Base-by-base conservation (phyloP, 2,113 vertebrate species). In the Tupaia chinensis region DNA sequence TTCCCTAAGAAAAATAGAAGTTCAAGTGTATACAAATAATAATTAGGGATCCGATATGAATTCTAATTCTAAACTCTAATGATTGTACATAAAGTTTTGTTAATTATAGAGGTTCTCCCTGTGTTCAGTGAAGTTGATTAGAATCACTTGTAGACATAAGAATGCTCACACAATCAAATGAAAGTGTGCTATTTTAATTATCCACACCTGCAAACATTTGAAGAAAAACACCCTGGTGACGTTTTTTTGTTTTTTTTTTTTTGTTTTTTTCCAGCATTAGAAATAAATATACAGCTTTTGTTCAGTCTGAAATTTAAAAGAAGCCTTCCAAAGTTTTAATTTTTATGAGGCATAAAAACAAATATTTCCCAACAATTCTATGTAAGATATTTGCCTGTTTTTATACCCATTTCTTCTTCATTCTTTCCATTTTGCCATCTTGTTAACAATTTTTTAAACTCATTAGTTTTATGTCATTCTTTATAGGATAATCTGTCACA, bases 161-260 rank as follows among this genome's bases (percentile, higher is more conserved):
- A 96, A 93, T 22, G 89, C 95, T 98, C 79, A 63, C 94, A 95
- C 96, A 98, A 98, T 98, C 98, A 98, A 97, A 98, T 78, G 80
- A 81, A 97, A 83, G 96, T 92, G 15, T 97, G 82, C 0, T 72
- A 87, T 98, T 98, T 97, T 97, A 98, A 98, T 98, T 98, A 98
- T 96, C 97, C 96, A 96, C 97, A 98, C 98, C 98, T 98, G 98
- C 96, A 98, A 97, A 97, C 89, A 97, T 97, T 98, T 73, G 82
- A 96, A 97, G 86, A 87, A 78, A 90, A 95, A 98, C 91, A 97
- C 94, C 53, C 91, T 82, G 44, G 69, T 95, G 85, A 94, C 44
- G 3, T 44, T 44, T 44, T 3, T 93, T 93, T 96, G n/a, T n/a
- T n/a, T n/a, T n/a, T n/a, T n/a, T n/a, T n/a, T n/a, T n/a, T n/a